These are phyloP conservation scores for Athene noctua DNA, from an alignment of 2,113 vertebrate species.

Conservation along the genomic window DNA sequence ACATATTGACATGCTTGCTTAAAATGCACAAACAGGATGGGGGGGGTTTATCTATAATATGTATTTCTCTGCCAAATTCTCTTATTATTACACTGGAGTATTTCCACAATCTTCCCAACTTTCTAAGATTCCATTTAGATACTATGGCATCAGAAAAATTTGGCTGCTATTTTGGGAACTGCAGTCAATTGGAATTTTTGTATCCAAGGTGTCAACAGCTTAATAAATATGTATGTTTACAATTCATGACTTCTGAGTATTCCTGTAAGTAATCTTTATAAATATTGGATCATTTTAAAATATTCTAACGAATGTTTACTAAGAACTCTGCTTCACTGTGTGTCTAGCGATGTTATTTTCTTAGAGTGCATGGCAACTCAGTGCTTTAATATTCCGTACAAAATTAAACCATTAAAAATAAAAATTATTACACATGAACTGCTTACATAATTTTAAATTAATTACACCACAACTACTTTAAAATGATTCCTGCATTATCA, in stretches of 20 bases:
- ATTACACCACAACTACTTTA: background rate
- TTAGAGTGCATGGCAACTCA: background rate
- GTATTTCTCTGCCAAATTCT: background rate
- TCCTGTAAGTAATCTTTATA: background rate
- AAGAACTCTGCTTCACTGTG: background rate
- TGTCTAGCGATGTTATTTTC: background rate
- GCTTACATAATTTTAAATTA: slow-evolving; percentile 39
- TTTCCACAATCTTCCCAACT: background rate
- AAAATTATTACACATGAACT: slow-evolving; percentile 15
- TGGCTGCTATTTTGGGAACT: background rate
- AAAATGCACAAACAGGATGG: background rate
- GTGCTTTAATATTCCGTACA: slow-evolving; percentile 16
- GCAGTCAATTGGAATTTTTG: background rate
- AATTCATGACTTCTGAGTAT: background rate
- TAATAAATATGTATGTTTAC: background rate
- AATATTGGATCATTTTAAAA: background rate
- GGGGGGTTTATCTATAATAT: background rate
- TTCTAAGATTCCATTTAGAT: slow-evolving; percentile 25
- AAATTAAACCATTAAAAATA: slow-evolving; percentile 36
- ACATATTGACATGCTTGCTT: background rate
- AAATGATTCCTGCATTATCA: background rate
- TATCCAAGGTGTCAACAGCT: background rate
- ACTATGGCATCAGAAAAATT: background rate
- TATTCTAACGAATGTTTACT: background rate
- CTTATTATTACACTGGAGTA: background rate